Conservation (phyloP, 2,797 vertebrate genomes). For the Enteromius anoplus region DNA sequence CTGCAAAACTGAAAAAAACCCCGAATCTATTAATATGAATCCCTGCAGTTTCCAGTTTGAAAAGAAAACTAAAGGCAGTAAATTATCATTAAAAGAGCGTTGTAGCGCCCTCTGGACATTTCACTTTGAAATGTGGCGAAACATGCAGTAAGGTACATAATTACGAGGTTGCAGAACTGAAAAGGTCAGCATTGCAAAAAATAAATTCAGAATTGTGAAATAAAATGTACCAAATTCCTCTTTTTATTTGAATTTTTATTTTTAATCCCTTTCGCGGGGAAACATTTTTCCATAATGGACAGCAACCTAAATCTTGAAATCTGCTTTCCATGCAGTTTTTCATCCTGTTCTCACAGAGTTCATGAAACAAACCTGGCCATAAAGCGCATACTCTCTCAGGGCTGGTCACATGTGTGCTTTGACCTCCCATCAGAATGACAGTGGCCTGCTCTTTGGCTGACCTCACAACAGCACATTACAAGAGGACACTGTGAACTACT, state of each 20-base stretch:
- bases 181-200: neutral
- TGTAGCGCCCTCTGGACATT: too few species aligned
- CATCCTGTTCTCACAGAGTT: conserved; percentile 16
- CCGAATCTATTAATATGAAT: too few species aligned
- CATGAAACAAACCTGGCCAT: conserved; percentile 29
- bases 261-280: neutral
- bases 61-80: too few species aligned
- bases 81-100: too few species aligned
- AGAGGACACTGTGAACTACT: conserved; percentile 57
- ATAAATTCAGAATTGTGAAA: neutral
- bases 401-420: conserved; percentile 57
- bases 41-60: too few species aligned
- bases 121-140: too few species aligned
- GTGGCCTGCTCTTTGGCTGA: conserved; percentile 56
- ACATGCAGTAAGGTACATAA: too few species aligned
- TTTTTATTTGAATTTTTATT: neutral
- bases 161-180: neutral
- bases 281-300: neutral
- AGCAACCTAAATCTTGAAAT: neutral
- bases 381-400: conserved; percentile 40
- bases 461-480: conserved; percentile 58
- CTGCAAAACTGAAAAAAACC: too few species aligned
- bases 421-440: conserved; percentile 52
- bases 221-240: neutral
- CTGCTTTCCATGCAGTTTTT: conserved; percentile 6